Conservation (phyloP, 2,797 vertebrate genomes). For the Nannoperca obscura region DNA sequence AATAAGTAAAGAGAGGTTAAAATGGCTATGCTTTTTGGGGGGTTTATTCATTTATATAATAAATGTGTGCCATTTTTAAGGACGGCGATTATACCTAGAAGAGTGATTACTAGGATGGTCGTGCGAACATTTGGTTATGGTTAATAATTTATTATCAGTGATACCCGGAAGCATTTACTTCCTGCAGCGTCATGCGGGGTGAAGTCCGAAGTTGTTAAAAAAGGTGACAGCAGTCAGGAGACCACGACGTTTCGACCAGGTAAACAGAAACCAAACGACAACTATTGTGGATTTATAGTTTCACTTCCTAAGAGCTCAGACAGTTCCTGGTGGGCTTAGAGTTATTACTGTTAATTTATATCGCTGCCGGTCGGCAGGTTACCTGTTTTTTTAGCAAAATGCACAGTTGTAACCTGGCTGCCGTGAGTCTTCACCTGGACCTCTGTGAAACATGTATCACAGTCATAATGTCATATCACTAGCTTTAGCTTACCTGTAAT, state of each 20-base stretch:
- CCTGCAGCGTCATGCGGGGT: not conserved
- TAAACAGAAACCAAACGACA: constrained; percentile 12
- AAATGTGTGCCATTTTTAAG: not conserved
- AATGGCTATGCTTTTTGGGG: not conserved
- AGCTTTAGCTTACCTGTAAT: not conserved
- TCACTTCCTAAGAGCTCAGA: not conserved
- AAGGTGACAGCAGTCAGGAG: not conserved
- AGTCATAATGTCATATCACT: not conserved
- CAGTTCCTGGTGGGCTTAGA: not conserved
- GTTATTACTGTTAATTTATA: not conserved
- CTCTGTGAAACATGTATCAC: not conserved
- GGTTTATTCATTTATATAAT: not conserved
- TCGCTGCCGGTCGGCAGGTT: not conserved
- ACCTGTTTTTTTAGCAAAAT: not conserved
- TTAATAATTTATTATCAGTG: constrained; percentile 50
- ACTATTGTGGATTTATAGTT: no score
- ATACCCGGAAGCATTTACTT: constrained; percentile 30
- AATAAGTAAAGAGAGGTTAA: not conserved
- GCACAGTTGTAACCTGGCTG: no score
- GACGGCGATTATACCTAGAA: not conserved
- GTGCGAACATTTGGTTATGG: not conserved
- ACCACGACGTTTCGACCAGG: not conserved
- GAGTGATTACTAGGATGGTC: no score
- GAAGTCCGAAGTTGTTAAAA: constrained; percentile 37
- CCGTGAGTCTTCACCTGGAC: not conserved